Evolutionary conservation across 2,888 invertebrate species (phyloP).

Genomic region (Mythimna albipuncta): DNA sequence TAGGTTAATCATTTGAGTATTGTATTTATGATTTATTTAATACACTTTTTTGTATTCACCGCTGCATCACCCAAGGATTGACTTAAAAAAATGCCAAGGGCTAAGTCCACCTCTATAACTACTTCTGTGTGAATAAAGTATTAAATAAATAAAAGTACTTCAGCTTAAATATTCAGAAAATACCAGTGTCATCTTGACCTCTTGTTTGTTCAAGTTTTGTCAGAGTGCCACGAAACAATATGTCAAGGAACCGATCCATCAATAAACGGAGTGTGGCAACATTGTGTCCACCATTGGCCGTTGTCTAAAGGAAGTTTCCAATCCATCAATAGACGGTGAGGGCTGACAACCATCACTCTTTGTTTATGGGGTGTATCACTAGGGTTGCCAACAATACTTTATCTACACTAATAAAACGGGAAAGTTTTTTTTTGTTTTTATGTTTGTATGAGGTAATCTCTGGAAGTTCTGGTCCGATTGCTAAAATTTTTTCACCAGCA

Average conservation of each 20-base stretch:
- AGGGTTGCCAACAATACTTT: background rate
- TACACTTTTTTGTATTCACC: too few relatives aligned
- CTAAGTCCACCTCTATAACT: too few relatives aligned
- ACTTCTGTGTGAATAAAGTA: too few relatives aligned
- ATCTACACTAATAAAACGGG: too few relatives aligned
- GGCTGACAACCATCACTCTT: constrained; percentile 11
- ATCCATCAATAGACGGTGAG: constrained; percentile 28
- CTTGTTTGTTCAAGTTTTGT: background rate
- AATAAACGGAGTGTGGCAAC: constrained; percentile 8
- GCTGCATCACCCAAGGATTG: too few relatives aligned
- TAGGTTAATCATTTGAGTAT: too few relatives aligned
- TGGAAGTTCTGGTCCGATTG: too few relatives aligned
- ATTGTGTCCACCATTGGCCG: constrained; percentile 10
- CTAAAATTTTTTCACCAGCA: too few relatives aligned
- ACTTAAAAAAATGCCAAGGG: too few relatives aligned
- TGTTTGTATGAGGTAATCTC: too few relatives aligned
- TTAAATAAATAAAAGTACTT: background rate
- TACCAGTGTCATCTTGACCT: background rate
- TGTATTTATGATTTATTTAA: too few relatives aligned
- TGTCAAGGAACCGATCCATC: constrained; percentile 35
- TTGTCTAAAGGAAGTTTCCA: constrained; percentile 3
- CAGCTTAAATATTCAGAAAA: background rate
- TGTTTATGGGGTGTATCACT: constrained; percentile 10
- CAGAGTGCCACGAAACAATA: background rate
- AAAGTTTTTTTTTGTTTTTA: too few relatives aligned